Percentiles rank a stretch among this genome's conserved stretches.
These are phyloP conservation scores for Macropus fuliginosus DNA, from an alignment of 2,797 vertebrate genomes.

Conservation along the genomic window DNA sequence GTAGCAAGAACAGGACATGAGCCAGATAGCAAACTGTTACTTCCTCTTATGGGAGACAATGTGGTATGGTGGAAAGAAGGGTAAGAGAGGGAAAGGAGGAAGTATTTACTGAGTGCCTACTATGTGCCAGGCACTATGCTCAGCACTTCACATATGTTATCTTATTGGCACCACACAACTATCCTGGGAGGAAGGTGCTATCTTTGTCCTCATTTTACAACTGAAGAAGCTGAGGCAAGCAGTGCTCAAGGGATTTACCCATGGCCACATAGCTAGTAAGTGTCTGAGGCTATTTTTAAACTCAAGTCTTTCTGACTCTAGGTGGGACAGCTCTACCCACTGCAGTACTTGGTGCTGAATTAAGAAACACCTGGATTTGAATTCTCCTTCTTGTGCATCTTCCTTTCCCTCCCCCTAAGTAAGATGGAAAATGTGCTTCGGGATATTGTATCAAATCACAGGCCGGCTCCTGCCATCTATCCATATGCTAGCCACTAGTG, in stretches of 20 bases:
- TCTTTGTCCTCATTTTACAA: not conserved
- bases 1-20: not conserved
- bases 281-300: not conserved
- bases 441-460: not conserved
- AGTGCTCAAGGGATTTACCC: not conserved
- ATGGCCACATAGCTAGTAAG: not conserved
- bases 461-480: fast-evolving
- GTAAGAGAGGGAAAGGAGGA: not conserved
- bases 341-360: not conserved
- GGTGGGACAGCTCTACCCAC: not conserved
- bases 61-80: not conserved
- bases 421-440: constrained; percentile 9
- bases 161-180: not conserved
- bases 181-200: not conserved
- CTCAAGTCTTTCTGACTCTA: not conserved
- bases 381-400: not conserved
- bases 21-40: not conserved
- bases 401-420: not conserved
- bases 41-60: not conserved
- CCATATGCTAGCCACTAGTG: constrained; percentile 20
- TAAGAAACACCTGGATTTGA: not conserved
- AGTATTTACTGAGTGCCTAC: not conserved
- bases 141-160: not conserved
- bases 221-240: not conserved
- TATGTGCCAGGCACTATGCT: not conserved